These are phyloP conservation scores for Parelbella ahira DNA, from an alignment of 2,888 invertebrate genomes.

Conservation along the genomic window DNA sequence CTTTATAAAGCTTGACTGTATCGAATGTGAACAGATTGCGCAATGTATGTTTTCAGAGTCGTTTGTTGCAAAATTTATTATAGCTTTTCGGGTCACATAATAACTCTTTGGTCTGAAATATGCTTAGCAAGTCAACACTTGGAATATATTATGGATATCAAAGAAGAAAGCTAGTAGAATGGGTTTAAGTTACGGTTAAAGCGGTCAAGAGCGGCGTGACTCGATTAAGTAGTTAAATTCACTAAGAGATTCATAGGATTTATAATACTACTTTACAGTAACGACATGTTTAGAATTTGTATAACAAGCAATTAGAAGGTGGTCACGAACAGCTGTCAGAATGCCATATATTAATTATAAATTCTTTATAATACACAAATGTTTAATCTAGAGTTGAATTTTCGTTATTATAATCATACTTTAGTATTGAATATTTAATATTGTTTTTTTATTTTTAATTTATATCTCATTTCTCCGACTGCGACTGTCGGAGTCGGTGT, in stretches of 20 bases:
- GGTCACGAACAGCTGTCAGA: too few relatives aligned
- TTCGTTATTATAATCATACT: too few relatives aligned
- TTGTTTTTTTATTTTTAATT: too few relatives aligned
- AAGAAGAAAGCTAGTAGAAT: conserved; percentile 25
- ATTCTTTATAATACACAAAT: too few relatives aligned
- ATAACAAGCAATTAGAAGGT: too few relatives aligned
- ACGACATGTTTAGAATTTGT: too few relatives aligned
- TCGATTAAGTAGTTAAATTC: conserved; percentile 7
- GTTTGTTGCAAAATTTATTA: conserved; percentile 22
- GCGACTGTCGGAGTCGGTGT: too few relatives aligned
- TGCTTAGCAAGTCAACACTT: conserved; percentile 30
- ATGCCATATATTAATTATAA: too few relatives aligned
- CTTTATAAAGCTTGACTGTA: not conserved
- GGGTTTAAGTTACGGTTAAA: conserved; percentile 16
- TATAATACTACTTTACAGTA: not conserved
- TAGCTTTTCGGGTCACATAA: conserved; percentile 26
- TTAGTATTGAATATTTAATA: too few relatives aligned
- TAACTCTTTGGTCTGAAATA: conserved; percentile 27
- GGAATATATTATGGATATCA: conserved; percentile 29
- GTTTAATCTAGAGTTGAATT: too few relatives aligned
- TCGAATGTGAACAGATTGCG: not conserved
- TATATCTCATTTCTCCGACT: too few relatives aligned
- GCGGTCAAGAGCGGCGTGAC: conserved; percentile 17
- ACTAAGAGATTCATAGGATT: not conserved
- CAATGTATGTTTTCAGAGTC: conserved; percentile 13